Percentiles rank a stretch among this genome's conserved stretches.
phyloP scores from a whole-genome alignment of 2,113 vertebrate genomes.

The Sus scrofa region T2T-Sscrofa CM000822.6:66258501-66259000 shows the following conservation, averaged over 20 bases:
- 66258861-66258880: too few species aligned
- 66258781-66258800: too few species aligned
- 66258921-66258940: background rate
- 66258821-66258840: too few species aligned
- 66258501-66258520: background rate
- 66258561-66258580: background rate
- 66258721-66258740: too few species aligned
- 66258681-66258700: background rate
- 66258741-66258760: too few species aligned
- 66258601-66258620: fast-evolving
- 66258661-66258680: background rate
- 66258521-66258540: fast-evolving
- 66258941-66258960: background rate
- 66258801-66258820: too few species aligned
- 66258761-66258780: too few species aligned
- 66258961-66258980: background rate
- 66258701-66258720: too few species aligned
- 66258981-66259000: background rate
- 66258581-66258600: background rate
- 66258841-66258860: too few species aligned
- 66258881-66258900: too few species aligned
- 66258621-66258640: background rate
- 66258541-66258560: background rate
- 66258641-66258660: background rate
- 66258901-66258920: background rate